Base-by-base conservation (phyloP, 1,140 invertebrate species). In the Drosophila sulfurigaster region DNA sequence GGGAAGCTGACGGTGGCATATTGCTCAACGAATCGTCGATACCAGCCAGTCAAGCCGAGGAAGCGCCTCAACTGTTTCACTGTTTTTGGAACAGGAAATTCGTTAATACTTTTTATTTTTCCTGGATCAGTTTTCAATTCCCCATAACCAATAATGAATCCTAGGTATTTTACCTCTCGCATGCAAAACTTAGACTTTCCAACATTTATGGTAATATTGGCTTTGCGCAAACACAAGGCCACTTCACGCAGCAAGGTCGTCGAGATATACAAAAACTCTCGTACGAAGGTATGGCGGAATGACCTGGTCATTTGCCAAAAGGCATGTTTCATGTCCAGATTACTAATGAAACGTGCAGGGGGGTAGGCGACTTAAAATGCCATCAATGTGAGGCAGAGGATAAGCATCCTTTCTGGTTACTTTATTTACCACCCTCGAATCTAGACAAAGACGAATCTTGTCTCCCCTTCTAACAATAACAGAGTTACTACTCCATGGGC, bases 161-260 rank as follows among this genome's bases (percentile, higher is more conserved):
- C 75, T 1, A 74, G 11, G 52, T 74, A 79, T 45, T 60, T 58
- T 7, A 80, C 48, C 52, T 92, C 74, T 11, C 52, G 66, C 51
- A 87, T 69, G 13, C 82, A 65, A 48, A 74, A 56, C 7, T 66
- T 60, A 3, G 52, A 52, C 11, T 67, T 38, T 13, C 20, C 28
- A 25, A 25, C 4, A 59, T 51, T 25, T 63, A 68, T 74, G 2
- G 49, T 62, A 4, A 64, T n/a, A 16, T 63, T 71, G 1, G 68
- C 68, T 15, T 54, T 46, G 1, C 48, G 28, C 1, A 58, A 51
- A 16, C 32, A 64, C 0, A 5, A 1, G 0, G 73, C 46, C 28
- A 80, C 32, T 46, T 68, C 52, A 30, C 90, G 85, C 11, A 94
- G 73, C 0, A 94, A 94, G 83, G 62, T 95, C 94, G 76, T 94